phyloP scores from a whole-genome alignment of 2,113 vertebrate species.

The Scatophagus argus region DNA sequence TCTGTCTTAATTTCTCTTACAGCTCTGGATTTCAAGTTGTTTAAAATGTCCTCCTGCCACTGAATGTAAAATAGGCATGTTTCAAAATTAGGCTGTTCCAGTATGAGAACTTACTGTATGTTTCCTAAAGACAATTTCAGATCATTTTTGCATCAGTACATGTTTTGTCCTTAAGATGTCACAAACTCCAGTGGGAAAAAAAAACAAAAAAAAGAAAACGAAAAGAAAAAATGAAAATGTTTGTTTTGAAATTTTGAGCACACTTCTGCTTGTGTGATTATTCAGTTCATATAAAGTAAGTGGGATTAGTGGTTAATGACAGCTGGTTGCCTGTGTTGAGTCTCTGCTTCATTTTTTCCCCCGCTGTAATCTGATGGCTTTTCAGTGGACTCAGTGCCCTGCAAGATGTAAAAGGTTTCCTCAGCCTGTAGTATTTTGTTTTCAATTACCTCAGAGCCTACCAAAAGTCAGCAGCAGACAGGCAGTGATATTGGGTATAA shows the following conservation, averaged over 20 bases:
- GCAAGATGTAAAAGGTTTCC: neutral
- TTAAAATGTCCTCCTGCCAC: neutral
- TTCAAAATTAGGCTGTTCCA: slow-evolving; percentile 14
- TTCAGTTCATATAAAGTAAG: neutral
- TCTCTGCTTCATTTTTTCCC: neutral
- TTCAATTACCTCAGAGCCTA: neutral
- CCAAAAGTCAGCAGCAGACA: neutral
- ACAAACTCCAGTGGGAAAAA: no score
- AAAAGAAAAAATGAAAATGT: neutral
- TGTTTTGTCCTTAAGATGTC: slow-evolving; percentile 5
- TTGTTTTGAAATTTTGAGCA: neutral
- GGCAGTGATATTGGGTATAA: no score
- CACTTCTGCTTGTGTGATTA: neutral
- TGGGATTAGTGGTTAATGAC: neutral
- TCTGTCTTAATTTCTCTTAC: neutral
- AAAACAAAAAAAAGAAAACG: no score
- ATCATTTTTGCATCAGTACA: neutral
- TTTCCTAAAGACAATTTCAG: neutral
- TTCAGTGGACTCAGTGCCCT: neutral
- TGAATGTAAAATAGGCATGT: neutral
- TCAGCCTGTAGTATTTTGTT: neutral
- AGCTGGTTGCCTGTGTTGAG: neutral
- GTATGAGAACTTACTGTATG: neutral
- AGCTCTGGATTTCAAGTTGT: neutral
- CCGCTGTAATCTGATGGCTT: neutral